A percentile compares a stretch with the other conserved stretches of the same genome.
phyloP scores from a whole-genome alignment of 1,140 invertebrate genomes.

The Uloborus diversus region DNA sequence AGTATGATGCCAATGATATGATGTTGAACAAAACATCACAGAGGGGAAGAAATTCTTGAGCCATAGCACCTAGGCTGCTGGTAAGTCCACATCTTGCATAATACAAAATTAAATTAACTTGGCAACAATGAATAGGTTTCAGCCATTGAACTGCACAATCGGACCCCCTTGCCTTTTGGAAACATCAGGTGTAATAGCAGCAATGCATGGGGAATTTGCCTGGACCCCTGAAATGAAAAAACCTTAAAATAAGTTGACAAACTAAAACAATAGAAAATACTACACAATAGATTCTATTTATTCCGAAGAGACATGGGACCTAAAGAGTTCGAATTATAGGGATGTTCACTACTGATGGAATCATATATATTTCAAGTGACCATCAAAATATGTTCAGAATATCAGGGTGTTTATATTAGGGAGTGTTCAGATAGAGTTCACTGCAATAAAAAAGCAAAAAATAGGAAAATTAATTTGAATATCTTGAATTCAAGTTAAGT shows the following conservation, averaged over 20 bases:
- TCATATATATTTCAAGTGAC: no score
- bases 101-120: slow-evolving; percentile 26
- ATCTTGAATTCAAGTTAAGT: no score
- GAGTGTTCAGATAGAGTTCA: no score
- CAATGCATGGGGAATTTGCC: no score
- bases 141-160: slow-evolving; percentile 23
- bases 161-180: no score
- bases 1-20: slow-evolving; percentile 88
- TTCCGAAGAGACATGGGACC: not conserved
- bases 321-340: slow-evolving; percentile 1
- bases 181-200: no score
- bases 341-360: no score
- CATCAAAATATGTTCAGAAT: no score
- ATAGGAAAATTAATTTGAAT: not conserved
- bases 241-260: not conserved
- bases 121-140: slow-evolving; percentile 11
- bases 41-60: slow-evolving; percentile 79
- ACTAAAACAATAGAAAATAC: not conserved
- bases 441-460: no score
- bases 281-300: no score
- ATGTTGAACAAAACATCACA: slow-evolving; percentile 92
- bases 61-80: slow-evolving; percentile 53
- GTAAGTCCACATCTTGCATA: slow-evolving; percentile 55
- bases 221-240: not conserved
- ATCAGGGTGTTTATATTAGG: no score